Evolutionary conservation across 2,113 vertebrate genomes (phyloP).

Genomic region (Speoplatyrhinus poulsoni): DNA sequence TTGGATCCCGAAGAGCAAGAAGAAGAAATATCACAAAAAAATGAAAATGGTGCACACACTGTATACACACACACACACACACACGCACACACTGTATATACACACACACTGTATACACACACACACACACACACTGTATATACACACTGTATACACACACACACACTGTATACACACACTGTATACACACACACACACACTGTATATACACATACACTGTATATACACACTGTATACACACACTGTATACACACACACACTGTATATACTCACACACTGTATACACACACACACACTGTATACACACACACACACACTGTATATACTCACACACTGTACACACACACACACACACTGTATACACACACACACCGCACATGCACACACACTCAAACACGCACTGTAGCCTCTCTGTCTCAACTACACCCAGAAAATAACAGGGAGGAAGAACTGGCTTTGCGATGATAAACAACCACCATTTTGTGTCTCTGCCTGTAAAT

Average conservation of each 20-base stretch:
- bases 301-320: too few relatives aligned
- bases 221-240: too few relatives aligned
- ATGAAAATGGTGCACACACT: slow-evolving; percentile 39
- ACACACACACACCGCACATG: slow-evolving; percentile 2
- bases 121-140: slow-evolving; percentile 16
- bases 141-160: slow-evolving; percentile 3
- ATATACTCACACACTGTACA: too few relatives aligned
- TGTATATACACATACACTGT: too few relatives aligned
- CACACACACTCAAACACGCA: neutral
- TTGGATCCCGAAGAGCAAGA: neutral
- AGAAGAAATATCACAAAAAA: slow-evolving; percentile 29
- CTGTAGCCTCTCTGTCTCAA: slow-evolving; percentile 32
- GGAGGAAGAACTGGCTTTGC: slow-evolving; percentile 42
- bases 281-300: too few relatives aligned
- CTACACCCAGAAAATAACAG: slow-evolving; percentile 70
- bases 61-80: too few relatives aligned
- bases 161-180: neutral
- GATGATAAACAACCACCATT: slow-evolving; percentile 58
- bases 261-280: neutral
- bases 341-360: slow-evolving; percentile 11
- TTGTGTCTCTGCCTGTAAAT: slow-evolving; percentile 34
- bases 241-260: neutral
- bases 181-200: slow-evolving; percentile 5
- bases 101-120: neutral
- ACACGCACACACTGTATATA: neutral